phyloP scores from a whole-genome alignment of 35 echinoderm and acorn worm genomes.

The Apostichopus parvimensis region DNA sequence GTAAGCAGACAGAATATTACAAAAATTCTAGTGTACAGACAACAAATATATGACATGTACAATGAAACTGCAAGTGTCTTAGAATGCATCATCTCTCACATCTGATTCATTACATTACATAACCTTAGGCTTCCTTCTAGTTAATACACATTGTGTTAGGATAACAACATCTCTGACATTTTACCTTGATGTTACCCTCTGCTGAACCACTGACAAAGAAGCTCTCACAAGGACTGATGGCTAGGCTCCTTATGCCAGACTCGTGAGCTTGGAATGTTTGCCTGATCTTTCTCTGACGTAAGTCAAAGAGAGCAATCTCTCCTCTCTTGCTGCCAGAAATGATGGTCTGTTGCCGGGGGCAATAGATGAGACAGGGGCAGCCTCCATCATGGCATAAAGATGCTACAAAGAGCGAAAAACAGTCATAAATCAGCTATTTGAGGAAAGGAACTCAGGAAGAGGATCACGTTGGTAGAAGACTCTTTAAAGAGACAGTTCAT shows the following conservation, averaged over 20 bases:
- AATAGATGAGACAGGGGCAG: conserved; percentile 74
- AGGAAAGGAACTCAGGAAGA: no score
- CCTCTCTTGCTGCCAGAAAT: conserved; percentile 92
- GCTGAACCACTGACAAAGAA: conserved; percentile 94
- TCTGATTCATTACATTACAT: not conserved
- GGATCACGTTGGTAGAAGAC: no score
- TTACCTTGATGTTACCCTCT: conserved; percentile 97
- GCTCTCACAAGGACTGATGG: conserved; percentile 84
- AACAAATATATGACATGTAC: no score
- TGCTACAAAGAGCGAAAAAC: conserved; percentile 45
- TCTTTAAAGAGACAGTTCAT: no score
- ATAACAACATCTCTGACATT: not conserved
- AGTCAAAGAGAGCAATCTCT: conserved; percentile 88
- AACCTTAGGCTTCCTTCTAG: no score
- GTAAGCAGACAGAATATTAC: no score
- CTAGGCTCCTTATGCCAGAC: conserved; percentile 78
- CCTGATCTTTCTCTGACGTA: conserved; percentile 86
- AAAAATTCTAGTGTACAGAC: no score
- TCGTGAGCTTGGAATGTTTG: conserved; percentile 98
- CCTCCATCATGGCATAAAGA: conserved; percentile 96
- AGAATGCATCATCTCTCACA: not conserved
- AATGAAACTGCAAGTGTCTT: not conserved
- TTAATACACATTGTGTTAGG: no score
- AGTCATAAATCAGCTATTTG: not conserved
- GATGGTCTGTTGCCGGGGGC: conserved; percentile 87